Conservation (phyloP, 2,113 vertebrate species). For the Hippoglossus stenolepis region DNA sequence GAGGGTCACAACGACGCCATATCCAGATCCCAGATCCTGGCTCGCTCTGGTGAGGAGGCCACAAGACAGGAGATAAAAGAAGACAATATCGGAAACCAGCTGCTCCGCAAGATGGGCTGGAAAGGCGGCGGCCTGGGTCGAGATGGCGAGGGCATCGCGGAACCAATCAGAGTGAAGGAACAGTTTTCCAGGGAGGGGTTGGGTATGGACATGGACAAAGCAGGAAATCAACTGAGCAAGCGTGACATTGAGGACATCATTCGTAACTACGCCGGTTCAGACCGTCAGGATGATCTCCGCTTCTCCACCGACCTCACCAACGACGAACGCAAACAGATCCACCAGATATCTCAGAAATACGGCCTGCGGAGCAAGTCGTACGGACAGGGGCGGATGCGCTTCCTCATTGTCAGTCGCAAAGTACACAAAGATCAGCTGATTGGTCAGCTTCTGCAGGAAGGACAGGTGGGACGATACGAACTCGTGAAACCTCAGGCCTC, state of each 20-base stretch:
- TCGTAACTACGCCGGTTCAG: conserved; percentile 91
- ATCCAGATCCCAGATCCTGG: conserved; percentile 92
- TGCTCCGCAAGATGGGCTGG: conserved; percentile 99
- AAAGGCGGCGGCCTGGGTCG: conserved; percentile 94
- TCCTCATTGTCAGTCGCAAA: conserved; percentile 93
- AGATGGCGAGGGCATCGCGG: conserved; percentile 93
- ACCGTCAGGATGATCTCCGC: conserved; percentile 93
- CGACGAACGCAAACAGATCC: conserved; percentile 95
- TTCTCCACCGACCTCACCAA: conserved; percentile 96
- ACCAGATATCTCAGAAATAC: conserved; percentile 93
- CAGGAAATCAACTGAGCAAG: conserved; percentile 89
- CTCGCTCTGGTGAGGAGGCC: conserved; percentile 88
- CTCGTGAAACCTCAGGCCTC: conserved; percentile 92
- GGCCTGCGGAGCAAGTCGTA: conserved; percentile 97
- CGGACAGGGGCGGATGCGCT: conserved; percentile 89
- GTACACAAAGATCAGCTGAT: conserved; percentile 93
- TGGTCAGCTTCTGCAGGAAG: conserved; percentile 94
- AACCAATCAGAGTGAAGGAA: conserved; percentile 95
- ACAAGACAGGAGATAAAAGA: conserved; percentile 94
- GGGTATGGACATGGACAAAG: conserved; percentile 88
- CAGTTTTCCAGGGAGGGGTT: conserved; percentile 95
- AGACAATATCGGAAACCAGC: conserved; percentile 97
- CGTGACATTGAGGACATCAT: conserved; percentile 95
- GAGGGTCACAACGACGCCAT: conserved; percentile 89
- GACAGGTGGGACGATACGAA: conserved; percentile 95